These are phyloP conservation scores for Cossypha caffra DNA, from an alignment of 2,797 vertebrate genomes.

Conservation along the genomic window DNA sequence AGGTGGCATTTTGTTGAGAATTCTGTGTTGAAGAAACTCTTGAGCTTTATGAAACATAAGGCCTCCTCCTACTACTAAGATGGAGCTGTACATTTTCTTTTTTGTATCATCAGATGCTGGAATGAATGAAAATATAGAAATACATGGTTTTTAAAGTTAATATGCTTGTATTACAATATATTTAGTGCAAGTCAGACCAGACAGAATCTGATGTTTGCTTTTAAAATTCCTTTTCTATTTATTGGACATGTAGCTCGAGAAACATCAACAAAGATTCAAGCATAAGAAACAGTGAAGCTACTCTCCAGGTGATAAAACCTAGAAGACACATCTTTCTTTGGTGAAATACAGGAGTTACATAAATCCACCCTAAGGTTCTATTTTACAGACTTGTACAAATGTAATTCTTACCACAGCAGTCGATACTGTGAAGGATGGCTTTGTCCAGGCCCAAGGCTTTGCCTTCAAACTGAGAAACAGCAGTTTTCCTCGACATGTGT, in stretches of 20 bases:
- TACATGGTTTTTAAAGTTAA: not conserved
- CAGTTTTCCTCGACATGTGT: conserved; percentile 90
- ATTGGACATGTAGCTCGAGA: not conserved
- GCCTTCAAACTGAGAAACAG: conserved; percentile 92
- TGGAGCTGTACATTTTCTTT: conserved; percentile 98
- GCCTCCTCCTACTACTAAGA: conserved; percentile 95
- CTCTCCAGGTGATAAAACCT: not conserved
- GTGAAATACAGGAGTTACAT: not conserved
- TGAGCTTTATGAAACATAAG: conserved; percentile 94
- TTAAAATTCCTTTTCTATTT: not conserved
- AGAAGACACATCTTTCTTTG: not conserved
- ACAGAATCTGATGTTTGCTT: not conserved
- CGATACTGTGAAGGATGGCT: conserved; percentile 97
- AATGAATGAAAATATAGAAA: not conserved
- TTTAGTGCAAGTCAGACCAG: not conserved
- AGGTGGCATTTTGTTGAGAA: conserved; percentile 99
- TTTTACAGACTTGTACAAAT: not conserved
- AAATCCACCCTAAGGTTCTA: not conserved
- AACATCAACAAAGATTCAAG: not conserved
- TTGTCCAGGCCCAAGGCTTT: conserved; percentile 97
- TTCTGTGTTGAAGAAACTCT: conserved; percentile 95
- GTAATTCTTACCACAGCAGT: conserved; percentile 91
- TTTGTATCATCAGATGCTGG: conserved; percentile 97
- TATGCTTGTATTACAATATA: not conserved
- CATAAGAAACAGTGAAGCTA: not conserved